Evolutionary conservation across 2,797 vertebrate species (phyloP).

Genomic region (Eutrigla gurnardus): DNA sequence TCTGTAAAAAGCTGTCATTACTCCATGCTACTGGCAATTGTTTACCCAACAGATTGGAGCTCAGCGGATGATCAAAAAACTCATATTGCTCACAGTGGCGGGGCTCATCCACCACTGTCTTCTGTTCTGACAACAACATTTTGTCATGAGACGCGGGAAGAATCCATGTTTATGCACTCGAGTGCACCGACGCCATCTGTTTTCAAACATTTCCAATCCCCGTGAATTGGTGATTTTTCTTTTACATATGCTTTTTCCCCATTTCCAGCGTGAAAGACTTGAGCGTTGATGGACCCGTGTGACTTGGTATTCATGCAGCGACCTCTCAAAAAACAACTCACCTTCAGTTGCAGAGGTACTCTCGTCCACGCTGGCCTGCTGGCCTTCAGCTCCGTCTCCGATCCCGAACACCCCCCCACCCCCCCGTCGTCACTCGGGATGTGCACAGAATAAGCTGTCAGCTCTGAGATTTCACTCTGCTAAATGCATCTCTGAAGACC

Average conservation of each 20-base stretch:
- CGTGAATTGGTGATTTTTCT: slow-evolving; percentile 8
- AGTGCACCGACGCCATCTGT: slow-evolving; percentile 47
- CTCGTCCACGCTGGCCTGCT: slow-evolving; percentile 58
- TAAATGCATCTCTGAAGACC: slow-evolving; percentile 68
- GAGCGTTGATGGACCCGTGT: slow-evolving; percentile 45
- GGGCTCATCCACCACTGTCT: slow-evolving; percentile 30
- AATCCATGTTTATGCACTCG: slow-evolving; percentile 40
- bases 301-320: slow-evolving; percentile 73
- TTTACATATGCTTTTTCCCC: slow-evolving; percentile 53
- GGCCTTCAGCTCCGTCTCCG: slow-evolving; percentile 63
- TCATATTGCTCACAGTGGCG: slow-evolving; percentile 41
- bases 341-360: slow-evolving; percentile 68
- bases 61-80: slow-evolving; percentile 73
- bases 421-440: slow-evolving; percentile 50
- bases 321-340: slow-evolving; percentile 68
- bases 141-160: slow-evolving; percentile 31
- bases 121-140: slow-evolving; percentile 47
- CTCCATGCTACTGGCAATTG: slow-evolving; percentile 63
- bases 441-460: slow-evolving; percentile 76
- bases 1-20: slow-evolving; percentile 81
- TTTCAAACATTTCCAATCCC: slow-evolving; percentile 42
- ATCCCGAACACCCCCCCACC: not conserved
- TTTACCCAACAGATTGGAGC: slow-evolving; percentile 73
- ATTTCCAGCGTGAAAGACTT: slow-evolving; percentile 41
- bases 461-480: slow-evolving; percentile 64